Evolutionary conservation across 2,113 vertebrate species (phyloP).

Genomic region (Chrysochloris asiatica): DNA sequence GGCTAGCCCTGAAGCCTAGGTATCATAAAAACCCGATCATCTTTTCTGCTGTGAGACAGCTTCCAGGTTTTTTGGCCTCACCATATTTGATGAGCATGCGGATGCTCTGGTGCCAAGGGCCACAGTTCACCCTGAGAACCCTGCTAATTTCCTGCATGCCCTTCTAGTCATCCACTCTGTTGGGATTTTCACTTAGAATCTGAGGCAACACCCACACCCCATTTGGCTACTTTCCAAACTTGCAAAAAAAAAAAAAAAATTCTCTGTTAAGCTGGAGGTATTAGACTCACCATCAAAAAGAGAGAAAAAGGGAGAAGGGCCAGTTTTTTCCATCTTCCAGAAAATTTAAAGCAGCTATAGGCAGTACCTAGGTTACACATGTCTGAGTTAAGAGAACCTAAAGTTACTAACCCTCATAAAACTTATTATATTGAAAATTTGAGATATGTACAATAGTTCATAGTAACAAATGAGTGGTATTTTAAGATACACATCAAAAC

Average conservation of each 20-base stretch:
- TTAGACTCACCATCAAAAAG: not conserved
- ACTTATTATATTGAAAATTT: not conserved
- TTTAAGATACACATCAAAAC: not conserved
- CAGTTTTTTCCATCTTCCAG: constrained; percentile 21
- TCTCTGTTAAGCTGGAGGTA: not conserved
- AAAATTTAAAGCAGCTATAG: not conserved
- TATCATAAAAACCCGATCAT: not conserved
- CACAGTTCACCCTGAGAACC: not conserved
- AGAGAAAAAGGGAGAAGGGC: not conserved
- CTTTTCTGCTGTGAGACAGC: not conserved
- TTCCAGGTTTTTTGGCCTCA: not conserved
- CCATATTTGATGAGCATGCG: not conserved
- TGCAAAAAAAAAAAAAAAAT: not conserved
- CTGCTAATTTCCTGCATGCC: not conserved
- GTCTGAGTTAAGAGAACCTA: too few species aligned
- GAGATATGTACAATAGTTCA: not conserved
- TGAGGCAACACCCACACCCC: not conserved
- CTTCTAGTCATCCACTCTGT: not conserved
- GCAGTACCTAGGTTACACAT: not conserved
- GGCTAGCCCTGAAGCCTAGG: not conserved
- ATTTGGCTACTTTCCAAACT: not conserved
- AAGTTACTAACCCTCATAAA: not conserved
- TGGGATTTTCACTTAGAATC: not conserved
- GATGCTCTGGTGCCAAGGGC: not conserved
- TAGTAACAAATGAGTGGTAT: not conserved